Base-by-base conservation (phyloP, 2,888 invertebrate species). In the Papilio demoleus region DNA sequence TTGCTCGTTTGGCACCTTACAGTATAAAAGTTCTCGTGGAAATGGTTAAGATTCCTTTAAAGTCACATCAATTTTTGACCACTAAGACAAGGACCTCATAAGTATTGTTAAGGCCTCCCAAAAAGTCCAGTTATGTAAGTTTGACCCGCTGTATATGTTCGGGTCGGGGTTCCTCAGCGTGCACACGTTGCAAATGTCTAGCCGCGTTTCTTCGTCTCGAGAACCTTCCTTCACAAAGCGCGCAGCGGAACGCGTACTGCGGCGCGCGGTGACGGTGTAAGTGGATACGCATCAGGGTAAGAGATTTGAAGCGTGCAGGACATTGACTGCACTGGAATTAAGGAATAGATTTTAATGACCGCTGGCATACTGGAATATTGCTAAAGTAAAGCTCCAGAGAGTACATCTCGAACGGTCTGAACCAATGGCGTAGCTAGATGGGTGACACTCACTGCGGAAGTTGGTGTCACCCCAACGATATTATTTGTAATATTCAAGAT, bases 261-360 rank as follows among this genome's bases (percentile, higher is more conserved):
- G 87, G 81, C 0, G 85, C 82, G 2, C 86, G 76, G 72, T 92
- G 91, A 0, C 88, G 76, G 66, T 81, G 82, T 67, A 79, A 78
- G 74, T 90, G 90, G 22, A 90, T 88, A 0, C 88, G 75, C 90
- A 90, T 90, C 2, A 90, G 72, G 0, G 90, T 89, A 0, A 82
- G 81, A 0, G 90, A 90, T 62, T 90, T 90, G 77, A 90, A 90
- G 1, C 84, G 79, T 0, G 87, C 85, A 0, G 87, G 83, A 42
- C 90, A 90, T 40, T 83, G 84, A 61, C 84, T 83, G 63, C 90
- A 90, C 90, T 90, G 83, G 0, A 77, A 77, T 19, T 31, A 47
- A 22, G 17, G 6, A 11, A 17, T n/a, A n/a, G n/a, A n/a, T n/a
- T n/a, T n/a, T n/a, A 38, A 38, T 14, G 12, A 4, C 1, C 34